Conservation (phyloP, 2,797 vertebrate species). For the Crenichthys baileyi region DNA sequence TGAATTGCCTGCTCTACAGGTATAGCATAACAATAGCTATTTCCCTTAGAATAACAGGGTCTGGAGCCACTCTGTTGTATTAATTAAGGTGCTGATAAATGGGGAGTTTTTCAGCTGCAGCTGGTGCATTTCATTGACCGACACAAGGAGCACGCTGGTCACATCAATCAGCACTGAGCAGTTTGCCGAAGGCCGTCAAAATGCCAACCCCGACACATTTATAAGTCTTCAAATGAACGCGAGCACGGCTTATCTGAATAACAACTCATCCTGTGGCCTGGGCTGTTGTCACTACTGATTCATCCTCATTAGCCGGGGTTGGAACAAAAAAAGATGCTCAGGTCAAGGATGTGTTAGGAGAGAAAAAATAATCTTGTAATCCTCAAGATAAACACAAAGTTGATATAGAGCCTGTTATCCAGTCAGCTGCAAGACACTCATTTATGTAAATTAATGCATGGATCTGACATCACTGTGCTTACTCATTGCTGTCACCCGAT, state of each 20-base stretch:
- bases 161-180: constrained; percentile 83
- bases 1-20: constrained; percentile 64
- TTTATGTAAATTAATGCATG: constrained; percentile 73
- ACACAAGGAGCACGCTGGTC: constrained; percentile 49
- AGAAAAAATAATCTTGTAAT: constrained; percentile 51
- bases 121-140: constrained; percentile 60
- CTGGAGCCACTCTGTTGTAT: constrained; percentile 63
- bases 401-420: constrained; percentile 47
- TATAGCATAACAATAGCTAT: constrained; percentile 70
- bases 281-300: constrained; percentile 73
- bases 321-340: constrained; percentile 61
- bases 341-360: constrained; percentile 50
- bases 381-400: constrained; percentile 51
- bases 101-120: constrained; percentile 65
- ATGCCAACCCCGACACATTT: constrained; percentile 77
- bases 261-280: constrained; percentile 71
- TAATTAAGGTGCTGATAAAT: constrained; percentile 79
- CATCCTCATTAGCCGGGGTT: constrained; percentile 79
- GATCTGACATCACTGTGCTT: constrained; percentile 41
- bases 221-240: constrained; percentile 77
- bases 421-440: constrained; percentile 50
- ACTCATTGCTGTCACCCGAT: constrained; percentile 52
- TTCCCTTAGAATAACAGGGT: constrained; percentile 72
- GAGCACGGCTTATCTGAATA: constrained; percentile 71
- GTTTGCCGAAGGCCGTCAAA: constrained; percentile 81